phyloP scores from a whole-genome alignment of 1,140 invertebrate species.

The Drosophila seguyi region DNA sequence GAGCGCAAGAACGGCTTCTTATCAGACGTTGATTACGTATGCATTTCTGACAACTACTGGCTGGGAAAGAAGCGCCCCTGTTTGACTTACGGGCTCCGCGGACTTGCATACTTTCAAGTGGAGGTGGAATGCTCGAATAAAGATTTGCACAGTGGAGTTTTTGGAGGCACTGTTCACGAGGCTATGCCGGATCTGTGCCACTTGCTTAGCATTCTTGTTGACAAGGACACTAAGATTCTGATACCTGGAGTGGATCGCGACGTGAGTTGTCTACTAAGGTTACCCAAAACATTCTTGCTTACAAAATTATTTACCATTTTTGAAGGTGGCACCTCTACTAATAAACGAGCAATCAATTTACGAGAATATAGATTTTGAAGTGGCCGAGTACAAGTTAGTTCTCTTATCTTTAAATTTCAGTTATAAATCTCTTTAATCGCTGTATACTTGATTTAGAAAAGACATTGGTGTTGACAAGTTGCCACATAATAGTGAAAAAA shows the following conservation, averaged over 20 bases:
- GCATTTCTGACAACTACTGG: constrained; percentile 99
- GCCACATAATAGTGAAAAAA: constrained; percentile 92
- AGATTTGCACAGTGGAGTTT: constrained; percentile 98
- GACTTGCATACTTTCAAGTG: constrained; percentile 96
- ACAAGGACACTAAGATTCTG: constrained; percentile 93
- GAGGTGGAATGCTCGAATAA: constrained; percentile 95
- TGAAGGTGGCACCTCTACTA: constrained; percentile 86
- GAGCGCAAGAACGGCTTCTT: constrained; percentile 92
- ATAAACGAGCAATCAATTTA: constrained; percentile 92
- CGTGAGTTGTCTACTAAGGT: constrained; percentile 81
- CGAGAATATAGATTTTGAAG: constrained; percentile 95
- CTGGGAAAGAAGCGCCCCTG: constrained; percentile 98
- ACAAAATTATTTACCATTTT: neutral
- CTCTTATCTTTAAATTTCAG: constrained; percentile 46
- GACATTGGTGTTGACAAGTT: constrained; percentile 91
- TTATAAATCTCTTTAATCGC: constrained; percentile 54
- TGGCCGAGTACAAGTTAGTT: constrained; percentile 90
- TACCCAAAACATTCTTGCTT: constrained; percentile 5
- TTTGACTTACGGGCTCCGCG: constrained; percentile 97
- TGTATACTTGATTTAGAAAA: constrained; percentile 74
- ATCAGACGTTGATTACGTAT: constrained; percentile 95
- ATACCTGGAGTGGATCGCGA: constrained; percentile 93
- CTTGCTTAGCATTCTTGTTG: constrained; percentile 92
- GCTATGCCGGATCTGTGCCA: constrained; percentile 95
- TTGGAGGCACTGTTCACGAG: constrained; percentile 95